phyloP scores from a whole-genome alignment of 1,140 invertebrate genomes.

The Nautilus pompilius region DNA sequence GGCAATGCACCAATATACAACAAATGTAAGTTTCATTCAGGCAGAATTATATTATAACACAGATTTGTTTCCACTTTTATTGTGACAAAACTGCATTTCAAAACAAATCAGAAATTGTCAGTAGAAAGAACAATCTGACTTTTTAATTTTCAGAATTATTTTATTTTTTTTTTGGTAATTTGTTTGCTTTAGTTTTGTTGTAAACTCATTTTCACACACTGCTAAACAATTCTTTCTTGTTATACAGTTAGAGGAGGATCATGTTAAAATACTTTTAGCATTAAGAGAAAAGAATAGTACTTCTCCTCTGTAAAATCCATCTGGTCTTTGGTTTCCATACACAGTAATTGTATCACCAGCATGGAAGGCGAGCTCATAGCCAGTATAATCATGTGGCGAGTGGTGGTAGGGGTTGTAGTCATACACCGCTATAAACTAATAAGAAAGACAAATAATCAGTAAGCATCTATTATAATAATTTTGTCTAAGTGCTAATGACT shows the following conservation, averaged over 20 bases:
- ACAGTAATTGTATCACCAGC: constrained; percentile 43
- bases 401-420: constrained; percentile 45
- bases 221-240: neutral
- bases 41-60: neutral
- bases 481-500: too few relatives aligned
- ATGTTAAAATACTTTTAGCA: neutral
- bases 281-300: constrained; percentile 14
- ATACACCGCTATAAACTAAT: constrained; percentile 48
- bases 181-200: neutral
- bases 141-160: neutral
- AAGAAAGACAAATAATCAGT: constrained; percentile 5
- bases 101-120: neutral
- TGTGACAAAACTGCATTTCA: too few relatives aligned
- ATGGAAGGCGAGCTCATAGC: constrained; percentile 40
- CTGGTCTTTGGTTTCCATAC: constrained; percentile 39
- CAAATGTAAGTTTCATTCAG: neutral
- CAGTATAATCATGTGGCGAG: constrained; percentile 36
- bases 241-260: neutral
- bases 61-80: too few relatives aligned
- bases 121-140: neutral
- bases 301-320: constrained; percentile 49
- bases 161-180: neutral
- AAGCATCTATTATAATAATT: too few relatives aligned
- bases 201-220: neutral
- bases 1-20: neutral